Evolutionary conservation across 2,888 invertebrate genomes (phyloP).

Genomic region (Leptopilina syphax): DNA sequence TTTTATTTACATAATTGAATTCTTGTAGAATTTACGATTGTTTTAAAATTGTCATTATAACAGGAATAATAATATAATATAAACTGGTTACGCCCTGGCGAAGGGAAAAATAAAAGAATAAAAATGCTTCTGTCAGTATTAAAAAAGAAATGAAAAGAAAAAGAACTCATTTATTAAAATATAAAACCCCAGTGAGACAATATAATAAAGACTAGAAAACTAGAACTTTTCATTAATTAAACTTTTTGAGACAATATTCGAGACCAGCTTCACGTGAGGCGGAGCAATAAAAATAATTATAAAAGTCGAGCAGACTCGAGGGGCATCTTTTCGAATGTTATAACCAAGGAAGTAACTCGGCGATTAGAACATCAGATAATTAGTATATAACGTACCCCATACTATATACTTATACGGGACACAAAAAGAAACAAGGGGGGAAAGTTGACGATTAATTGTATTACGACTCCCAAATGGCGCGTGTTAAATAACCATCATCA

Average conservation of each 20-base stretch:
- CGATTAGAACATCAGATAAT: conserved; percentile 33
- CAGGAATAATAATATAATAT: too few relatives aligned
- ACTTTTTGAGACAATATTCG: background rate
- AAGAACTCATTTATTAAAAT: too few relatives aligned
- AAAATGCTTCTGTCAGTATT: too few relatives aligned
- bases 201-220: too few relatives aligned
- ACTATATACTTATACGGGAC: too few relatives aligned
- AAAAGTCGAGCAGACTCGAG: conserved; percentile 8
- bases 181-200: too few relatives aligned
- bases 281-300: conserved; percentile 22
- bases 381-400: background rate
- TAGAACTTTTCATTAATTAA: background rate
- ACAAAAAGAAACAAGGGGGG: conserved; percentile 18
- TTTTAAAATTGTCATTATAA: too few relatives aligned
- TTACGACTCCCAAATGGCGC: conserved; percentile 44
- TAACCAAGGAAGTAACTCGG: conserved; percentile 22
- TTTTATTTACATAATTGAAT: too few relatives aligned
- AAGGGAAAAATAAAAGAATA: too few relatives aligned
- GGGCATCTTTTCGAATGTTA: conserved; percentile 27
- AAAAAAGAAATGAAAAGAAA: too few relatives aligned
- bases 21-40: too few relatives aligned
- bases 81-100: too few relatives aligned
- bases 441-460: conserved; percentile 48
- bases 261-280: conserved; percentile 3
- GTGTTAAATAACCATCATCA: conserved; percentile 58